phyloP scores from a whole-genome alignment of 2,797 vertebrate genomes.

The Leucoraja ocellata region DNA sequence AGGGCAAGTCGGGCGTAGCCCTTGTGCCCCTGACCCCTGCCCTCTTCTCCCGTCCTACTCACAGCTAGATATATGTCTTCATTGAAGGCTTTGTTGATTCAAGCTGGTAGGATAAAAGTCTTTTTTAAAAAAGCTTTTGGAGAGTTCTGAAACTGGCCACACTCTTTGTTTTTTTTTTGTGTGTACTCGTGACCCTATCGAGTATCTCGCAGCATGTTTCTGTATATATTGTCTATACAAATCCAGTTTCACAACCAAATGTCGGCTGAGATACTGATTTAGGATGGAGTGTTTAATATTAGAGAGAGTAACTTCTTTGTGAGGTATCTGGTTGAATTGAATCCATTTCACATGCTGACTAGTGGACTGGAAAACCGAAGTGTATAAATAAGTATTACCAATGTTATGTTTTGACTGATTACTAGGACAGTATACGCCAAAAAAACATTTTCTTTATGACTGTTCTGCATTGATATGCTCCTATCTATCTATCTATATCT shows the following conservation, averaged over 20 bases:
- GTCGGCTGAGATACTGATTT: constrained; percentile 53
- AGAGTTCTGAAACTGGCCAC: constrained; percentile 52
- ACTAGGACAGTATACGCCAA: constrained; percentile 25
- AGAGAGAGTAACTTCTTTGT: neutral
- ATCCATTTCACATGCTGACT: neutral
- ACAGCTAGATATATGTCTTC: constrained; percentile 69
- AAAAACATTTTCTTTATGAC: constrained; percentile 26
- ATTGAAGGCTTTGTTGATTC: constrained; percentile 71
- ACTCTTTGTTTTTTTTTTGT: constrained; percentile 41
- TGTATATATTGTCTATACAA: constrained; percentile 66
- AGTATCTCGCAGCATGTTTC: constrained; percentile 65
- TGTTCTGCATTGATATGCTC: constrained; percentile 1
- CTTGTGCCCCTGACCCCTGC: constrained; percentile 49
- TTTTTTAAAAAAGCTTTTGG: constrained; percentile 49
- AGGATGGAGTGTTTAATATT: constrained; percentile 42
- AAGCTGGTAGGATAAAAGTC: neutral
- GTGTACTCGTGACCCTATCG: constrained; percentile 58
- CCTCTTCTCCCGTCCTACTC: constrained; percentile 43
- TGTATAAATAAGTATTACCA: neutral
- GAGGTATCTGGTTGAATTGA: constrained; percentile 8
- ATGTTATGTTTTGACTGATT: constrained; percentile 31
- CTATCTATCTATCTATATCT: constrained; percentile 6
- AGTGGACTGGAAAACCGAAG: neutral
- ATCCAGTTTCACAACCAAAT: constrained; percentile 51
- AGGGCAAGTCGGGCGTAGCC: constrained; percentile 55